These are phyloP conservation scores for Troilus luridus DNA, from an alignment of 2,888 invertebrate species.

Conservation along the genomic window DNA sequence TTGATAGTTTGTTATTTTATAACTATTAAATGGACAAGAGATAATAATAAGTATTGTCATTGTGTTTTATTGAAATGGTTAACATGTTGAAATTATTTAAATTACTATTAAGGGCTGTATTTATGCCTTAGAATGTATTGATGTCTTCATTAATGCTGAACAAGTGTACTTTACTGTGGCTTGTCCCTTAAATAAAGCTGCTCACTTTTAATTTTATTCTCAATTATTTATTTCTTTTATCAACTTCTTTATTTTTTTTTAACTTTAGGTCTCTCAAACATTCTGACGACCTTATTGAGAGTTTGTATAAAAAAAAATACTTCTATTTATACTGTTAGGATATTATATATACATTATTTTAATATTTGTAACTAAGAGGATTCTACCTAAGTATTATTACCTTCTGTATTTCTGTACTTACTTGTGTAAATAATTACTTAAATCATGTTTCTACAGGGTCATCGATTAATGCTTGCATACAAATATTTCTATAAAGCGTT, in stretches of 20 bases:
- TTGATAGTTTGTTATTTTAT: constrained; percentile 9
- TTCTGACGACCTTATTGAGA: neutral
- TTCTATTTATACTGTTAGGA: neutral
- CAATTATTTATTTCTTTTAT: neutral
- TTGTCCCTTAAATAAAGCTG: constrained; percentile 20
- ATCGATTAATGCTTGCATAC: constrained; percentile 6
- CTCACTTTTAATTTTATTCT: neutral
- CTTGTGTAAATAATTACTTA: constrained; percentile 11
- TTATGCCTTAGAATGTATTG: constrained; percentile 15
- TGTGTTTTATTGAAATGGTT: neutral
- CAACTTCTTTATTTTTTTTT: neutral
- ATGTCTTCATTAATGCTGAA: neutral
- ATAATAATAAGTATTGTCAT: constrained; percentile 1
- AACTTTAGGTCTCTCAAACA: neutral
- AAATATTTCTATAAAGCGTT: neutral
- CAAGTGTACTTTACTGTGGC: neutral
- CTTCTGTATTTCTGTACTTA: constrained; percentile 21
- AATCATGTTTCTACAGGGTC: constrained; percentile 44
- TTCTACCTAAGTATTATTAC: constrained; percentile 3
- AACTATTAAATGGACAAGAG: neutral
- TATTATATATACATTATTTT: neutral
- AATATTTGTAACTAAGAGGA: constrained; percentile 9
- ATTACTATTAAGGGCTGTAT: constrained; percentile 18
- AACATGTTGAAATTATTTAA: neutral
- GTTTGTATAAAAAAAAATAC: neutral